Evolutionary conservation across 2,797 vertebrate genomes (phyloP).

Genomic region (Manis pentadactyla): DNA sequence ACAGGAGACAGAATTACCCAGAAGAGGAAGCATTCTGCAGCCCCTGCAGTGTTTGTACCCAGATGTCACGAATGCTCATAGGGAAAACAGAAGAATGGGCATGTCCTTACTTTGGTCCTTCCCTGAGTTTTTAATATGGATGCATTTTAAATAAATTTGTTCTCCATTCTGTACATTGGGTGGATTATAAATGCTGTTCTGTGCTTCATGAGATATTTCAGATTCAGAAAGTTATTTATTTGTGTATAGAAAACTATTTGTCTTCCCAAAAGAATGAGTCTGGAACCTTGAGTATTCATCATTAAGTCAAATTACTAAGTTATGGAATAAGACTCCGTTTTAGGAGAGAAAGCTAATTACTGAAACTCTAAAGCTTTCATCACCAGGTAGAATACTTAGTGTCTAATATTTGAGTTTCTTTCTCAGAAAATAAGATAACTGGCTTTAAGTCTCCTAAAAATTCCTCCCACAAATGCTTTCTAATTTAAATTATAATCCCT

Average conservation of each 20-base stretch:
- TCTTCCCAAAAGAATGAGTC: neutral
- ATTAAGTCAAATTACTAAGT: constrained; percentile 56
- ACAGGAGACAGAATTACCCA: neutral
- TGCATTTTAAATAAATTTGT: neutral
- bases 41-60: accelerated
- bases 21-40: neutral
- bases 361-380: constrained; percentile 46
- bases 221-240: constrained; percentile 47
- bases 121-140: neutral
- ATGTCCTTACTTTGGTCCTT: neutral
- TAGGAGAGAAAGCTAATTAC: constrained; percentile 57
- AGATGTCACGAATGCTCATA: neutral
- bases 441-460: constrained; percentile 68
- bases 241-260: constrained; percentile 4
- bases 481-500: constrained; percentile 77
- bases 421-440: constrained; percentile 63
- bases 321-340: constrained; percentile 39
- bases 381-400: constrained; percentile 53
- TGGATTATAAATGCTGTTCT: neutral
- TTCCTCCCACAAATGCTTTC: constrained; percentile 71
- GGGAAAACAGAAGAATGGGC: neutral
- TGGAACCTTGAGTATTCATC: constrained; percentile 17
- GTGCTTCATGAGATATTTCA: neutral
- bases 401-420: constrained; percentile 27
- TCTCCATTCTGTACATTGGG: neutral